These are phyloP conservation scores for Ormyrus pomaceus DNA, from an alignment of 2,888 invertebrate species.

Conservation along the genomic window DNA sequence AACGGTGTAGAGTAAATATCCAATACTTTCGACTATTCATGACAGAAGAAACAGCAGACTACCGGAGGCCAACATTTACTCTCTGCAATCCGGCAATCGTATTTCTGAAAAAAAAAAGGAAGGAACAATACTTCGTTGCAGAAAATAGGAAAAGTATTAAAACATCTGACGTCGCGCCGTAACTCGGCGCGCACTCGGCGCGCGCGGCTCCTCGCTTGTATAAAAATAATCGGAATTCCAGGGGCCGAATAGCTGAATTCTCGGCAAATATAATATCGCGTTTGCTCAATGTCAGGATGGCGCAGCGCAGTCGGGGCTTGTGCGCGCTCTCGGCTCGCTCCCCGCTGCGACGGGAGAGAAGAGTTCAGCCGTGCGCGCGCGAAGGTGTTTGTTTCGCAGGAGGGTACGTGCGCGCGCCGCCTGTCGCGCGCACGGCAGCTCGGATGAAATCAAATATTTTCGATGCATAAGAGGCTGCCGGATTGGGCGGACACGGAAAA, in stretches of 20 bases:
- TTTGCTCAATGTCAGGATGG: background rate
- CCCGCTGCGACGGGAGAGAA: background rate
- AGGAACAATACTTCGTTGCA: too few relatives aligned
- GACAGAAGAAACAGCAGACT: too few relatives aligned
- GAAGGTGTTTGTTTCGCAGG: constrained; percentile 51
- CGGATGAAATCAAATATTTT: constrained; percentile 46
- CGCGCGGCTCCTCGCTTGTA: background rate
- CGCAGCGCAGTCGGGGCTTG: too few relatives aligned
- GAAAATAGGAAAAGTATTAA: too few relatives aligned
- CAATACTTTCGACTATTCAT: too few relatives aligned
- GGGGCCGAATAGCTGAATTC: background rate
- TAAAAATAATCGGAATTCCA: background rate
- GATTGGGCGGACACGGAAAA: constrained; percentile 24
- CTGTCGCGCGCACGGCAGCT: too few relatives aligned
- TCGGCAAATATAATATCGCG: constrained; percentile 14
- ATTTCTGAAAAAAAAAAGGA: too few relatives aligned
- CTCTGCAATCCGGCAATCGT: too few relatives aligned
- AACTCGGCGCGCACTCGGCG: background rate
- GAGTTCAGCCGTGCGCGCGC: background rate
- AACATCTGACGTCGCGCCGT: too few relatives aligned
- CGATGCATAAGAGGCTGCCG: background rate
- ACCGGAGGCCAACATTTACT: too few relatives aligned
- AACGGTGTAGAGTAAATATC: too few relatives aligned
- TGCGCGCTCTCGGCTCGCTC: too few relatives aligned
- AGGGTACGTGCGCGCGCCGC: background rate